Conservation (phyloP, 2,113 vertebrate species). For the Formicarius rufipectus region DNA sequence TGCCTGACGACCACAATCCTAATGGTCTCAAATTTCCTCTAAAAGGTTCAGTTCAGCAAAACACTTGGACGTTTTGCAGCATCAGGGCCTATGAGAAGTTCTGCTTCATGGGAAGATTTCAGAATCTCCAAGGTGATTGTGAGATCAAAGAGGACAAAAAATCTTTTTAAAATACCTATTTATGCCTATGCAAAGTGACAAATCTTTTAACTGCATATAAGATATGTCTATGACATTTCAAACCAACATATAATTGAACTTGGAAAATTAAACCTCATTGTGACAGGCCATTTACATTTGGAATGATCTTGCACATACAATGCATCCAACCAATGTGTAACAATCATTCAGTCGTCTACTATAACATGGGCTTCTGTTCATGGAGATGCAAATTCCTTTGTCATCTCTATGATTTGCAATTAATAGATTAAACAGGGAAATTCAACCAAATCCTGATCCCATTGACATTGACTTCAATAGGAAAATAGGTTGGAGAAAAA, state of each 20-base stretch:
- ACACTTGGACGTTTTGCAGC: neutral
- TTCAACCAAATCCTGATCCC: conserved; percentile 35
- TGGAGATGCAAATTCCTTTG: conserved; percentile 50
- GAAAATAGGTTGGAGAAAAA: conserved; percentile 36
- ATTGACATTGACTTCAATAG: conserved; percentile 41
- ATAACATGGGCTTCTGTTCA: neutral
- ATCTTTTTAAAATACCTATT: conserved; percentile 19
- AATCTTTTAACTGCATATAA: conserved; percentile 46
- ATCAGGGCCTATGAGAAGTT: neutral
- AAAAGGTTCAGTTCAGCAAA: neutral
- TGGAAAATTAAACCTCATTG: neutral
- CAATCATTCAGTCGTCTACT: neutral
- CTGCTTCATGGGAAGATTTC: neutral
- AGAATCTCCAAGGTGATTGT: neutral
- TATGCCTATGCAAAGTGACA: neutral
- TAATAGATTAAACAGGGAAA: conserved; percentile 27
- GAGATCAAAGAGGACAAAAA: neutral
- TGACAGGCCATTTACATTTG: conserved; percentile 28
- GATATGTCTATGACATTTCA: conserved; percentile 32
- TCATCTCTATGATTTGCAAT: conserved; percentile 2
- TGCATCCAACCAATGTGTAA: conserved; percentile 34
- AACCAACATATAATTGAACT: conserved; percentile 32
- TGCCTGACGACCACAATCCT: neutral
- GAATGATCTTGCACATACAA: conserved; percentile 54
- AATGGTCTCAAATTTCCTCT: neutral